Base-by-base conservation (phyloP, 1,140 invertebrate genomes). In the Prorops nasuta region DNA sequence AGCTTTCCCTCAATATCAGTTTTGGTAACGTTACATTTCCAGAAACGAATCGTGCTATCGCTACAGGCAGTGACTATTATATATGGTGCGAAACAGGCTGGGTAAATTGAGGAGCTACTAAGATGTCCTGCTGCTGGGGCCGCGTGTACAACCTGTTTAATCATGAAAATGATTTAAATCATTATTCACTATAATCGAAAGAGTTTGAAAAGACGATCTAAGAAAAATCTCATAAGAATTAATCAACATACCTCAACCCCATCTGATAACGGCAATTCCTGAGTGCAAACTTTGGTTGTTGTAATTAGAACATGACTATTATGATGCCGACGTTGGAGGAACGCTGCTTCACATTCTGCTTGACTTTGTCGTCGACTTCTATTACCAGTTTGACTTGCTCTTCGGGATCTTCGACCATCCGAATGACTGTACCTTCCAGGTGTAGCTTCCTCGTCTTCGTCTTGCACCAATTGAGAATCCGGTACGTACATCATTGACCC, bases 81-180 rank as follows among this genome's bases (percentile, higher is more conserved):
- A 66, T 98, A 99, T 0, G 96, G 96, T 0, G 96, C 94, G 70
- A 96, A 89, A 76, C 96, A 98, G 34, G 95, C 95, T 15, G 96
- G 95, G 79, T 98, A 98, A 64, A 99, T 96, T 24, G 94, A 96
- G 1, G 96, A 94, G n/a, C 95, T 98, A 69, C 94, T 96, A 17
- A 98, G 78, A 77, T 99, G 96, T 1, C 96, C 96, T 3, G 95
- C 96, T 1, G 96, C 92, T 3, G 94, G 92, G 0, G 91, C 86
- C 1, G 94, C 94, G 73, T 94, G 90, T 44, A 95, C 86, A 3
- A 97, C 88, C 61, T 61, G 18, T 6, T 6, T 47, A 39, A 24
- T 39, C 14, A 39, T 31, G 24, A 15, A 32, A 22, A 14, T n/a
- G 12, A 35, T 45, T 42, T 10, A 24, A 36, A 45, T 45, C 7